A percentile compares a stretch with the other conserved stretches of the same genome.
Evolutionary conservation across 2,797 vertebrate species (phyloP).

Genomic region (Delichon dasypus): DNA sequence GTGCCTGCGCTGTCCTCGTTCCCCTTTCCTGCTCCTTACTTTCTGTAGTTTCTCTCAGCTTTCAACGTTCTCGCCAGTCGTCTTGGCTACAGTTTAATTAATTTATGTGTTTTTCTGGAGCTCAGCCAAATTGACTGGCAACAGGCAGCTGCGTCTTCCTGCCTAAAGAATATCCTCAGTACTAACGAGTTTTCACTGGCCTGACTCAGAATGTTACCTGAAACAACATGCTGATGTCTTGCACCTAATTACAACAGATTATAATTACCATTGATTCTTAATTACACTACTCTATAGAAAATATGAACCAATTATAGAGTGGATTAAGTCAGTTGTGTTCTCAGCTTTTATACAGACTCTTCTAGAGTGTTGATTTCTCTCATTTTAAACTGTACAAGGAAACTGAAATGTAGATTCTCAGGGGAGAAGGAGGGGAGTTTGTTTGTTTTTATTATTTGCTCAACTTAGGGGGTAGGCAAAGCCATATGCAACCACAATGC

Average conservation of each 20-base stretch:
- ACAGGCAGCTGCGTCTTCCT: neutral
- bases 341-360: neutral
- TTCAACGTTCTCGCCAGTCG: neutral
- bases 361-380: neutral
- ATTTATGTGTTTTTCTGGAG: neutral
- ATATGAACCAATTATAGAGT: neutral
- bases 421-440: neutral
- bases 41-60: neutral
- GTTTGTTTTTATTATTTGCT: neutral
- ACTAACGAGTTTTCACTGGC: neutral
- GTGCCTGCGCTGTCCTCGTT: neutral
- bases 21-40: neutral
- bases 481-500: neutral
- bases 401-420: neutral
- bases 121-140: neutral
- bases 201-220: neutral
- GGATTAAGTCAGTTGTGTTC: neutral
- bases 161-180: neutral
- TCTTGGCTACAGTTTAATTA: neutral
- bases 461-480: neutral
- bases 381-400: neutral
- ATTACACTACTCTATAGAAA: neutral
- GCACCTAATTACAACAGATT: neutral
- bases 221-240: neutral
- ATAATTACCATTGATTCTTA: conserved; percentile 2